A percentile compares a stretch with the other conserved stretches of the same genome.
Conservation (phyloP, 1,140 invertebrate species). For the Pseudomyrmex gracilis region DNA sequence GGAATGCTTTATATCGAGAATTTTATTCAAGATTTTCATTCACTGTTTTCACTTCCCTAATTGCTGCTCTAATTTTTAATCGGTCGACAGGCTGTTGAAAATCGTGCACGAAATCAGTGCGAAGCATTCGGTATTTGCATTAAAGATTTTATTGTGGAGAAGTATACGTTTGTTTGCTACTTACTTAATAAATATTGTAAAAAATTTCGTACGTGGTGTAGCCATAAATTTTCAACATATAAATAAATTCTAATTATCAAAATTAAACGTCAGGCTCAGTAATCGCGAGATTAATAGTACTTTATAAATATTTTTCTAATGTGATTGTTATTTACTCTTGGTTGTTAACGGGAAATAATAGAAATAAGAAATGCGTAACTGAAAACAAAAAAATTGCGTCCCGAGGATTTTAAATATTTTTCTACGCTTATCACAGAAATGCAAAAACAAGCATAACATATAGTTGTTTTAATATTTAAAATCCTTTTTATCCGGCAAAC, state of each 20-base stretch:
- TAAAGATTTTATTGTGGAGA: conserved; percentile 45
- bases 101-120: conserved; percentile 38
- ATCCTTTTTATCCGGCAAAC: neutral
- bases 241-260: conserved; percentile 11
- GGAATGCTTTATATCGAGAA: conserved; percentile 16
- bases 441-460: neutral
- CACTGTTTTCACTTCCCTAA: neutral
- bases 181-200: conserved; percentile 43
- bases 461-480: neutral
- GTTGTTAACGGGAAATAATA: conserved; percentile 23
- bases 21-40: conserved; percentile 9
- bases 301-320: conserved; percentile 47
- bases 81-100: conserved; percentile 33
- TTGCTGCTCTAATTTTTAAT: conserved; percentile 26
- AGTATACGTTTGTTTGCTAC: conserved; percentile 33
- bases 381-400: conserved; percentile 17
- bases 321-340: conserved; percentile 31
- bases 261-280: conserved; percentile 15
- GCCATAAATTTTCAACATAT: neutral
- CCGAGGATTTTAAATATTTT: neutral
- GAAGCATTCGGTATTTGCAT: conserved; percentile 40
- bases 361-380: neutral
- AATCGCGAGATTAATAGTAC: conserved; percentile 33
- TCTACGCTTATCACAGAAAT: conserved; percentile 47
- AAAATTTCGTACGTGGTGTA: conserved; percentile 4